Evolutionary conservation across 2,888 invertebrate species (phyloP).

Genomic region (Caenorhabditis imperialis): DNA sequence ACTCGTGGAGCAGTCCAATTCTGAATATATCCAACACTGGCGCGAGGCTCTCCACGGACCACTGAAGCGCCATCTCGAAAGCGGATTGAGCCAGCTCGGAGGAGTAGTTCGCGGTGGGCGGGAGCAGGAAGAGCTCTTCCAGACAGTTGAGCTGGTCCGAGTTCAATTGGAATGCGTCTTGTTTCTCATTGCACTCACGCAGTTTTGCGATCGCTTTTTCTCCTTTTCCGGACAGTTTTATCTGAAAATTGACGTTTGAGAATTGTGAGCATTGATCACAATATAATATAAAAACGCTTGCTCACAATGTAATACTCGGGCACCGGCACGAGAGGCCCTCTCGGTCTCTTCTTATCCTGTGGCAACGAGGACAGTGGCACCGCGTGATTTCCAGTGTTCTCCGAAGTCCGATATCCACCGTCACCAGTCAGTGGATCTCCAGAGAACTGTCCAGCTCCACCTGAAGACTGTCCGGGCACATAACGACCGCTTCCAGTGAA

Average conservation of each 20-base stretch:
- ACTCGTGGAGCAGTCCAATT: conserved; percentile 86
- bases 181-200: conserved; percentile 61
- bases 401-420: conserved; percentile 46
- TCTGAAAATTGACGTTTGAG: conserved; percentile 44
- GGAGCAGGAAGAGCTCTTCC: conserved; percentile 36
- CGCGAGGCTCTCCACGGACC: conserved; percentile 88
- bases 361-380: conserved; percentile 66
- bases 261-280: too few species aligned
- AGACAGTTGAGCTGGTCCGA: conserved; percentile 52
- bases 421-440: conserved; percentile 57
- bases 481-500: conserved; percentile 76
- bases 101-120: conserved; percentile 22
- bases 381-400: conserved; percentile 31
- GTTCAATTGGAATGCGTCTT: conserved; percentile 53
- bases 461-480: conserved; percentile 61
- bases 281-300: background rate
- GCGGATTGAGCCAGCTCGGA: conserved; percentile 39
- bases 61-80: conserved; percentile 80
- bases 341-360: conserved; percentile 71
- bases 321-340: conserved; percentile 69
- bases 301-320: conserved; percentile 41
- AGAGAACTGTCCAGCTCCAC: conserved; percentile 4
- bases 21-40: conserved; percentile 91
- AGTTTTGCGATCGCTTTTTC: conserved; percentile 68
- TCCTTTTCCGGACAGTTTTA: conserved; percentile 56